Percentiles rank a stretch among this genome's conserved stretches.
Conservation (phyloP, 2,888 invertebrate genomes). For the Aelia acuminata region DNA sequence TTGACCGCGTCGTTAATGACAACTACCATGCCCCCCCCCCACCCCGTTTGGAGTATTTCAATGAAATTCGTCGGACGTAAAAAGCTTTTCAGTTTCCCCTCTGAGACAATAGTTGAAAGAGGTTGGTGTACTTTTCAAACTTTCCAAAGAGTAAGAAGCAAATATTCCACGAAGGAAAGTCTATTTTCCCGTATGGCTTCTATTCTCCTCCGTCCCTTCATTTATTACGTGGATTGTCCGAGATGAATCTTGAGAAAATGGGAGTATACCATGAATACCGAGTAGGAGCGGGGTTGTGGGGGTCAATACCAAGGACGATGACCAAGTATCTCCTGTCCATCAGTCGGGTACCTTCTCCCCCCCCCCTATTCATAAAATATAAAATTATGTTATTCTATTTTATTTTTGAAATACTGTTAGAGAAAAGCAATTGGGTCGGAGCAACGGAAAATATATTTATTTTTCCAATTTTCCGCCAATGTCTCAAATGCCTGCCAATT, state of each 20-base stretch:
- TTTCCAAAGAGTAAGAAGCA: not conserved
- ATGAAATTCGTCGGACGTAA: not conserved
- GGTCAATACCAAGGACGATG: not conserved
- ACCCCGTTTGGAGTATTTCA: not conserved
- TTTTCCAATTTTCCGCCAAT: too few species aligned
- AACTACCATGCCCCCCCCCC: too few species aligned
- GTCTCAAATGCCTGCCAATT: too few species aligned
- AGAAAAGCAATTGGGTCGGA: too few species aligned
- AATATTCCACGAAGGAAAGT: conserved; percentile 9
- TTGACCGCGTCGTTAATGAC: not conserved
- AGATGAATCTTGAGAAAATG: conserved; percentile 14
- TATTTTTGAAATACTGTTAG: too few species aligned
- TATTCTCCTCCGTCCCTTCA: not conserved
- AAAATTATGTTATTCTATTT: too few species aligned
- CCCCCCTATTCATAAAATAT: not conserved
- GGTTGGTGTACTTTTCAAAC: not conserved
- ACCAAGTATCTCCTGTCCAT: conserved; percentile 3
- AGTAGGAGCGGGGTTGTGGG: not conserved
- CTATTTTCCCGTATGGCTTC: not conserved
- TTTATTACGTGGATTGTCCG: not conserved
- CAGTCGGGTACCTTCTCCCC: not conserved
- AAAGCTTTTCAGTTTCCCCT: not conserved
- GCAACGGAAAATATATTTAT: too few species aligned
- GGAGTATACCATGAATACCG: not conserved
- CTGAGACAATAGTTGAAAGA: not conserved